Conservation (phyloP, 2,797 vertebrate species). For the Atherinosoma microstoma region DNA sequence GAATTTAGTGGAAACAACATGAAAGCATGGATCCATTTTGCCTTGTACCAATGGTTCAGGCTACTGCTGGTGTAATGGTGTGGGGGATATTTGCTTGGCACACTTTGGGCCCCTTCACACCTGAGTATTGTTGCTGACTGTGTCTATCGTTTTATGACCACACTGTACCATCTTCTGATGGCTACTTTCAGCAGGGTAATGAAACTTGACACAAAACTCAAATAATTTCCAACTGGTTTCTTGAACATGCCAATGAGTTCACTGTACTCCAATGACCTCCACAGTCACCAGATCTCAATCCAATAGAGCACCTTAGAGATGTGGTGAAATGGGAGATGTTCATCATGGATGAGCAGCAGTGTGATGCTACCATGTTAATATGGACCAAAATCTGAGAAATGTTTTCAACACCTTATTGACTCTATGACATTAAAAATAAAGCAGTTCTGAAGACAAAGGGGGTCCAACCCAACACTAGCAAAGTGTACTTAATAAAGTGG, state of each 20-base stretch:
- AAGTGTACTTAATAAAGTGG: too few relatives aligned
- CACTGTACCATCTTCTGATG: background rate
- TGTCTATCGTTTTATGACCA: background rate
- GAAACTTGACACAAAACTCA: background rate
- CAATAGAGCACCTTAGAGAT: background rate
- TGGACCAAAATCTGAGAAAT: background rate
- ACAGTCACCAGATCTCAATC: background rate
- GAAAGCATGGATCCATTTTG: background rate
- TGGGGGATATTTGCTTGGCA: background rate
- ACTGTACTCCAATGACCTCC: background rate
- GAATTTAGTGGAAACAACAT: background rate
- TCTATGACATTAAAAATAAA: background rate
- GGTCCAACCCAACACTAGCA: too few relatives aligned
- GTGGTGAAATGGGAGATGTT: background rate
- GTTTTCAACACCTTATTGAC: background rate
- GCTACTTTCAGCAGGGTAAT: background rate
- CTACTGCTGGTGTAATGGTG: background rate
- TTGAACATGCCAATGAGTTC: background rate
- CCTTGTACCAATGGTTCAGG: background rate
- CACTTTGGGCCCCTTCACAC: background rate
- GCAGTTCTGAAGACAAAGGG: too few relatives aligned
- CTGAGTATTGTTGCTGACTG: background rate
- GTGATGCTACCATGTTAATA: background rate
- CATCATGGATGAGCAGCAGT: background rate
- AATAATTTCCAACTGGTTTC: background rate